Base-by-base conservation (phyloP, 2,797 vertebrate species). In the Rhinophrynus dorsalis region DNA sequence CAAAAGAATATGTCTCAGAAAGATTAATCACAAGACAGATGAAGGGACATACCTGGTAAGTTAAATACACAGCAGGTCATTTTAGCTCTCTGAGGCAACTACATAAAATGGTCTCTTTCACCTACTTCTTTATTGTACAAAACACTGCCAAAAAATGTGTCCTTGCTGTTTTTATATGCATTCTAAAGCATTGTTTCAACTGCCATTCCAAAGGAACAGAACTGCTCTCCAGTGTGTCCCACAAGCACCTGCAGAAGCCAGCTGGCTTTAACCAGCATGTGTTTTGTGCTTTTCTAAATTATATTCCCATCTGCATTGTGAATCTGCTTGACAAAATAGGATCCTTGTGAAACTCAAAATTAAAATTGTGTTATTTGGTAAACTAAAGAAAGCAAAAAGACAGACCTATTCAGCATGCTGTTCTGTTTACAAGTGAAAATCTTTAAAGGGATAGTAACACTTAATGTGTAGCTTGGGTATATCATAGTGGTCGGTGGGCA, bases 181-280 rank as follows among this genome's bases (percentile, higher is more conserved):
- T 50, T 15, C 6, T 44, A 44, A 3, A 52, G 13, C 50, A 52
- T 30, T 52, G 50, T 52, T 52, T 52, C n/a, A n/a, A n/a, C n/a
- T n/a, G n/a, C n/a, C n/a, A n/a, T n/a, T n/a, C n/a, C 26, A 17
- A 30, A 29, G 6, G 13, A 30, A 30, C 12, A 17, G 1, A 52
- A 30, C 5, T 29, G 47, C 24, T 51, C 47, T 51, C 12, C 23
- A 8, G 47, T 26, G 13, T 18, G 12, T 52, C 26, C 27, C 50
- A 52, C 13, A 24, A 26, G n/a, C 26, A 15, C 47, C 47, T 50
- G 24, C 24, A 29, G 30, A 15, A 32, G 27, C 50, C n/a, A 52
- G 27, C 7, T 29, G 27, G 26, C 26, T 30, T 17, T 30, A 2
- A 26, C 24, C 6, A 50, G 18, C 26, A 52, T 52, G 50, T 52